These are phyloP conservation scores for Paracentrotus lividus DNA, from an alignment of 53 echinoderm and acorn worm genomes.

Conservation along the genomic window DNA sequence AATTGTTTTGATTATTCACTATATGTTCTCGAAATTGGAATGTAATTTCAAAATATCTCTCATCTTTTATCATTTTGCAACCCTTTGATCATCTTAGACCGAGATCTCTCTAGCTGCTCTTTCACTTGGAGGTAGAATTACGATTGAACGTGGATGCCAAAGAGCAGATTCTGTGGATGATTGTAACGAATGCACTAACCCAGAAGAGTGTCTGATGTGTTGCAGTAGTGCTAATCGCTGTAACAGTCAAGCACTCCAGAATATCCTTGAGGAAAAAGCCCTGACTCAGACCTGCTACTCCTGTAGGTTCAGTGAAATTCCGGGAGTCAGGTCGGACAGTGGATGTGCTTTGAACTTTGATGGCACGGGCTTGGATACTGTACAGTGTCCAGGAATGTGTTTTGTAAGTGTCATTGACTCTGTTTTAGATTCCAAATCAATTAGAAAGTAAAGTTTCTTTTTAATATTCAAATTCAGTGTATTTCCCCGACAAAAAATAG, in stretches of 20 bases:
- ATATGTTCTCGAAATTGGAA: no score
- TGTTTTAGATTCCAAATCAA: no score
- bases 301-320: conserved; percentile 56
- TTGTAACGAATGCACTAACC: conserved; percentile 53
- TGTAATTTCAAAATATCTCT: no score
- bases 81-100: not conserved
- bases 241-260: conserved; percentile 4
- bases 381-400: conserved; percentile 56
- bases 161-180: not conserved
- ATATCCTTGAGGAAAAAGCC: not conserved
- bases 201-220: conserved; percentile 29
- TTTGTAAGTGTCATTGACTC: conserved; percentile 18
- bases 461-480: no score
- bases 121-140: not conserved
- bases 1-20: no score
- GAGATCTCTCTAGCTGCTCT: not conserved
- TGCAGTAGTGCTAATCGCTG: conserved; percentile 23
- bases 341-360: conserved; percentile 1
- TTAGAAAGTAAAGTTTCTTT: no score
- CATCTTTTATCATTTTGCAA: not conserved
- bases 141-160: not conserved
- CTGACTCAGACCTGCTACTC: conserved; percentile 51
- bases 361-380: not conserved
- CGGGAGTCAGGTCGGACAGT: conserved; percentile 28
- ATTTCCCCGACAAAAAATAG: no score